Base-by-base conservation (phyloP, 1,140 invertebrate genomes). In the Hydropsyche tenuis region DNA sequence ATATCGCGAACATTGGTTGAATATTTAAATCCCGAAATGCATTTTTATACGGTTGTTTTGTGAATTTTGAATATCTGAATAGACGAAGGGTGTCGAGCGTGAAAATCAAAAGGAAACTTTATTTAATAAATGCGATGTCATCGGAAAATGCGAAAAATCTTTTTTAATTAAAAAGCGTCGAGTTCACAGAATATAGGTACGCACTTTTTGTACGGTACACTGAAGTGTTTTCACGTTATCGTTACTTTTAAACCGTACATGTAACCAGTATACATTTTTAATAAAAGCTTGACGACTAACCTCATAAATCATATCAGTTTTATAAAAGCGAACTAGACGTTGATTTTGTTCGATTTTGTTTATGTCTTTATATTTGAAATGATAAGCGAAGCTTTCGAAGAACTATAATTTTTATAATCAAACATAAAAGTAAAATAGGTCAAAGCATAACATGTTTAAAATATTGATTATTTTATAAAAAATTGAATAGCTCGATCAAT, bases 101-200 rank as follows among this genome's bases (percentile, higher is more conserved):
- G 18, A 53, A 53, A 53, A 53, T 53, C 48, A 53, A 53, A 20
- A 1, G 48, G 18, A 53, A 53, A 20, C 16, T 53, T 53, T 18
- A 18, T 53, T 18, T 18, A 53, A 53, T 20, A 18, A 16, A 18
- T 53, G 48, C 48, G 48, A 20, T 53, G 16, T 53, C 48, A 18
- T 53, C 48, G 20, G 18, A 53, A 53, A 11, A 6, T 6, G 1
- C 46, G 46, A 20, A 53, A 53, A 53, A 53, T 18, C 20, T 20
- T 20, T 20, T 53, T 53, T 53, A 53, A 53, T 53, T 53, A 53
- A 53, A 53, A 53, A 53, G n/a, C 18, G 9, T 53, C 20, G 7
- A 16, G 30, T 9, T 37, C 30, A 53, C 20, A 18, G 48, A 16
- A 53, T 16, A 53, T 37, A 37, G 9, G 9, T 4, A 37, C 30